Evolutionary conservation across 2,888 invertebrate genomes (phyloP).

Genomic region (Perdita meconis): DNA sequence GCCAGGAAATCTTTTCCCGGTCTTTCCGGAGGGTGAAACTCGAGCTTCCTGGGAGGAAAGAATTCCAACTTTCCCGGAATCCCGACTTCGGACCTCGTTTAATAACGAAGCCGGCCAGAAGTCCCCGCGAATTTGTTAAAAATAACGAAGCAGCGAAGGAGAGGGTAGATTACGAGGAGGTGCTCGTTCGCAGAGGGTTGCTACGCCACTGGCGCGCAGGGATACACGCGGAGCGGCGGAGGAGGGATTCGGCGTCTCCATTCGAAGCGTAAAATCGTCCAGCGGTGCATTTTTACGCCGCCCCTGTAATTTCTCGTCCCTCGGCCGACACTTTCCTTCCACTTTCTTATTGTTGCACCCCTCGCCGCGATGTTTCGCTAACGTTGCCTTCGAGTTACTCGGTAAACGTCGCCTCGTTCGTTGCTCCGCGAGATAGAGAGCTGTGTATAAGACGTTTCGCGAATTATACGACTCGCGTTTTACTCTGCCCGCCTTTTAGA

Average conservation of each 20-base stretch:
- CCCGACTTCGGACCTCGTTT: too few relatives aligned
- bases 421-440: constrained; percentile 30
- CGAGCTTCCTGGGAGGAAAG: too few relatives aligned
- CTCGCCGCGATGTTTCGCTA: constrained; percentile 48
- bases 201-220: constrained; percentile 20
- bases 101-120: too few relatives aligned
- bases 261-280: constrained; percentile 74
- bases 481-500: background rate
- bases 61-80: too few relatives aligned
- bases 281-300: constrained; percentile 75
- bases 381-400: constrained; percentile 42
- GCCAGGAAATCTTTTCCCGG: too few relatives aligned
- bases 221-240: constrained; percentile 42
- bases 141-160: background rate
- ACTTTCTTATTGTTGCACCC: constrained; percentile 47
- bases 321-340: constrained; percentile 61
- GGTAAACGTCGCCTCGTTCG: constrained; percentile 24
- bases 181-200: background rate
- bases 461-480: constrained; percentile 12
- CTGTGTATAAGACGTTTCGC: constrained; percentile 24
- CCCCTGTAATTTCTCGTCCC: constrained; percentile 70
- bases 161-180: background rate
- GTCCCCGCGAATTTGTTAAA: background rate
- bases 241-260: constrained; percentile 67
- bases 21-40: too few relatives aligned